Evolutionary conservation across 2,797 vertebrate genomes (phyloP), one percentile per base, ranked within the genome.

Genomic region (Alca torda): DNA sequence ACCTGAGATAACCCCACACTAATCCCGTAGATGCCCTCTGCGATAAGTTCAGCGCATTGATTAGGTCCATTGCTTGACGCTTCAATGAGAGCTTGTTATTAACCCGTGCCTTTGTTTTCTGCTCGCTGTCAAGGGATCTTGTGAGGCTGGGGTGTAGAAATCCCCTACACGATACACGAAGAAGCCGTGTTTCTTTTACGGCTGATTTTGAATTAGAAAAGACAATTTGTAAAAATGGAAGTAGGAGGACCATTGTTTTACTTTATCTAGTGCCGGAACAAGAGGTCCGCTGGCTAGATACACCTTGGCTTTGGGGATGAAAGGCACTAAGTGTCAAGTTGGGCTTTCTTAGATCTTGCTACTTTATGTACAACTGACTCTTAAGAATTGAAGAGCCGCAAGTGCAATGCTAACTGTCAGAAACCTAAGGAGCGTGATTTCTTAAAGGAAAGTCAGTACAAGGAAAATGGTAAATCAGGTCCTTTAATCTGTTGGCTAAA

Each of bases 1-100:
- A 8, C 0, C 0, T 20, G 85, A 74, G 43, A 15, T 12, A 35
- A 63, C 2, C 28, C 60, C 65, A 13, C 33, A 1, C 1, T 2
- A 12, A 23, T 15, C 10, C 33, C 31, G 53, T 5, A 70, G 68
- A 6, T 48, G 41, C 33, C 19, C 43, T 79, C 57, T 72, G 50
- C 1, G 2, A 6, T 8, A 51, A 23, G 33, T 16, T n/a, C 74
- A 37, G 37, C 37, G 4, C 18, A 3, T 72, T 4, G 2, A 4
- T 33, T 20, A 43, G 63, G 48, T 35, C 53, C 17, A 2, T 33
- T 21, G 25, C 33, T n/a, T 21, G 26, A 45, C 35, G 54, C 61
- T 53, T 74, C 23, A 6, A 1, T 13, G 26, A 24, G 45, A 45
- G 23, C 73, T 64, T 24, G 43, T 28, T 50, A 11, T 33, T 33